Evolutionary conservation across 1,140 invertebrate genomes (phyloP).

Genomic region (Streblospio benedicti): DNA sequence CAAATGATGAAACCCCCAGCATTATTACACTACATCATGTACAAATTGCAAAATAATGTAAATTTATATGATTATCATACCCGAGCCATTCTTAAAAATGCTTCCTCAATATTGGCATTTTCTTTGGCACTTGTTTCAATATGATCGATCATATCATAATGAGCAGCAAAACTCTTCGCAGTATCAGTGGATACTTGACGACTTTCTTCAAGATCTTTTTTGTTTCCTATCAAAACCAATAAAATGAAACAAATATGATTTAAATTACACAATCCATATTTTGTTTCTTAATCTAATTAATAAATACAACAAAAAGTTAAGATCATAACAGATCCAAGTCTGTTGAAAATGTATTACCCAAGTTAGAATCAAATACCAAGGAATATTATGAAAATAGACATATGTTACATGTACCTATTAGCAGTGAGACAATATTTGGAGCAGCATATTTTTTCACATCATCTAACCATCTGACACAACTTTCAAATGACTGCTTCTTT

Average conservation of each 20-base stretch:
- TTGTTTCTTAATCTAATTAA: not conserved
- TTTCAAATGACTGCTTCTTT: slow-evolving; percentile 78
- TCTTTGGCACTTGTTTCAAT: slow-evolving; percentile 47
- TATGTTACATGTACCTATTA: slow-evolving; percentile 63
- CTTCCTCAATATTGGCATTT: slow-evolving; percentile 44
- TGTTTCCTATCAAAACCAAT: slow-evolving; percentile 57
- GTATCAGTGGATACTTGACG: slow-evolving; percentile 75
- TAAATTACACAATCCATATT: not conserved
- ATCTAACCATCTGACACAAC: slow-evolving; percentile 83
- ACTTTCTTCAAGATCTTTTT: slow-evolving; percentile 72
- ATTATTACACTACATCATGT: no score
- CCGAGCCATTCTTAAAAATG: slow-evolving; percentile 42
- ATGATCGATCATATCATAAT: slow-evolving; percentile 43
- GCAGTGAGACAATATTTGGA: slow-evolving; percentile 74
- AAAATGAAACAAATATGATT: not conserved
- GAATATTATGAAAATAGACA: not conserved
- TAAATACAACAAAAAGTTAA: not conserved
- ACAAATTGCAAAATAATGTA: no score
- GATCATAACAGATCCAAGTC: not conserved
- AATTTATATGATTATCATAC: no score
- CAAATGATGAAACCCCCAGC: no score
- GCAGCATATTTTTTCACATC: slow-evolving; percentile 87
- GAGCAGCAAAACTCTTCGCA: slow-evolving; percentile 72
- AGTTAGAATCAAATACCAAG: not conserved
- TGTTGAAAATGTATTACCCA: not conserved